These are phyloP conservation scores for Drosophila pachea DNA, from an alignment of 1,140 invertebrate genomes.

Conservation along the genomic window DNA sequence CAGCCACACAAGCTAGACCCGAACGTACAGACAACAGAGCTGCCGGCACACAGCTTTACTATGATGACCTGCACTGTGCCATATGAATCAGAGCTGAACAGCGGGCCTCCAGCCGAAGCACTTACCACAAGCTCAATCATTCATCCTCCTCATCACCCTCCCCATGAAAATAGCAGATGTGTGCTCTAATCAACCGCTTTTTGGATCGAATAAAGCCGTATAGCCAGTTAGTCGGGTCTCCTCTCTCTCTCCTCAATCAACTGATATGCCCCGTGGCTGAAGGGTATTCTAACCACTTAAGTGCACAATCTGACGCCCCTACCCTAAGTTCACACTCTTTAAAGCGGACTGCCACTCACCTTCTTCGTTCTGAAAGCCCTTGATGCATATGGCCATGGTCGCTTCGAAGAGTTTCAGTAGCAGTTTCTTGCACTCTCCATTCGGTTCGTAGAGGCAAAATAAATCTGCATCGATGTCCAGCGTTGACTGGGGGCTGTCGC, in stretches of 20 bases:
- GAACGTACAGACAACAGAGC: background rate
- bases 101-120: background rate
- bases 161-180: too few species aligned
- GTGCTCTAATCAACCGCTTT: too few species aligned
- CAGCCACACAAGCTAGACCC: constrained; percentile 11
- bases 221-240: too few species aligned
- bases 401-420: constrained; percentile 73
- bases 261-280: background rate
- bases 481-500: background rate
- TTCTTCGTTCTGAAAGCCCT: constrained; percentile 75
- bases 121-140: background rate
- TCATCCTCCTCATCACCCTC: too few species aligned
- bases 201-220: too few species aligned
- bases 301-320: constrained; percentile 28
- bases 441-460: constrained; percentile 57
- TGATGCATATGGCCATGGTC: constrained; percentile 77
- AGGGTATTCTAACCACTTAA: constrained; percentile 32
- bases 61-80: constrained; percentile 5
- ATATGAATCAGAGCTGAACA: background rate
- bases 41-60: background rate
- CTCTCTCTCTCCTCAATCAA: background rate
- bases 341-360: constrained; percentile 50
- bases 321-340: background rate
- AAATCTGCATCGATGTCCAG: constrained; percentile 62
- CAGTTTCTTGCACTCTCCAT: constrained; percentile 73